Base-by-base conservation (phyloP, 1,140 invertebrate species). In the Daktulosphaira vitifoliae region DNA sequence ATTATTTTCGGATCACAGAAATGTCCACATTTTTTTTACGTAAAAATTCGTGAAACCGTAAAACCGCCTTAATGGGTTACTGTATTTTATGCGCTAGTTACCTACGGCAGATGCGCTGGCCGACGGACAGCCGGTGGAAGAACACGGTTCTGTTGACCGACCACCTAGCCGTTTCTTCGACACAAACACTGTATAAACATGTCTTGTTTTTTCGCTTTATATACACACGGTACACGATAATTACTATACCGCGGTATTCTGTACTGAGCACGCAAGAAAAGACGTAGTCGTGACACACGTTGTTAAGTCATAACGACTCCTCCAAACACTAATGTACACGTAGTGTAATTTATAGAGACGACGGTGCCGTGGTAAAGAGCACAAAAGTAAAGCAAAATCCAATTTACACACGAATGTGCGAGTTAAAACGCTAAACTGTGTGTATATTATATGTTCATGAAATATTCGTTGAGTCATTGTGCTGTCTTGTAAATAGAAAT, bases 361-460 rank as follows among this genome's bases (percentile, higher is more conserved):
- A 44, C 52, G 8, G 16, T 16, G 51, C 15, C 23, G 23, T 6
- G 54, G n/a, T n/a, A n/a, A 6, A 38, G 29, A 5, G 29, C 29
- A 51, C 4, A 16, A 51, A 15, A 51, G 29, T 26, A 22, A 33
- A 59, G 42, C 42, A 46, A 62, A 62, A 62, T 62, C 56, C 25
- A 62, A 62, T 62, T 62, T 62, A 62, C n/a, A 46, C 54, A 26
- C 9, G 16, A 46, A 33, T 46, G 54, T 62, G 6, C 20, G 56
- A 5, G 39, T 44, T 62, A 25, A 20, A 48, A 48, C 25, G 26
- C 53, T 56, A 42, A 56, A 22, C 33, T 39, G 56, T 46, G 39
- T 62, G 46, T 62, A 46, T 39, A 16, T 56, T 39, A 56, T 56
- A n/a, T n/a, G n/a, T n/a, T n/a, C n/a, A n/a, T n/a, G n/a, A n/a